phyloP scores from a whole-genome alignment of 2,797 vertebrate species.

The Bufotes viridis region DNA sequence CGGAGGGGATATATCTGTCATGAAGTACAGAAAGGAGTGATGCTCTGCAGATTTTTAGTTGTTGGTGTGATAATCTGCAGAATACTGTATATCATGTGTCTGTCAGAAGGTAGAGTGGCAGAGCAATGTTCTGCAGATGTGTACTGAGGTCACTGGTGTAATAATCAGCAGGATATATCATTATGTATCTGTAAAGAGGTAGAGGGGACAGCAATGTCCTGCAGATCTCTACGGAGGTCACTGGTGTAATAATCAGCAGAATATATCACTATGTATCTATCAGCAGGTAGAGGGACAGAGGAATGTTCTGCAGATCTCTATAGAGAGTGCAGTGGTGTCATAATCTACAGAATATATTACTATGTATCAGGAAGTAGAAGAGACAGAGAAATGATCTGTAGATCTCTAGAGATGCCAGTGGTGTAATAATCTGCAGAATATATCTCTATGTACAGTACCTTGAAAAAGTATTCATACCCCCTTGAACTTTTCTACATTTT shows the following conservation, averaged over 20 bases:
- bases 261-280: no score
- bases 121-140: conserved; percentile 12
- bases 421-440: not conserved
- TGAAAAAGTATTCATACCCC: no score
- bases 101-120: not conserved
- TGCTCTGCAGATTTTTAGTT: not conserved
- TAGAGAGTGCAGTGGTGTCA: not conserved
- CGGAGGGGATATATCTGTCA: not conserved
- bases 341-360: not conserved
- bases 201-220: no score
- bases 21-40: not conserved
- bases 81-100: not conserved
- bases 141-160: not conserved
- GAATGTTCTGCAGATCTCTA: not conserved
- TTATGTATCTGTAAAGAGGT: not conserved
- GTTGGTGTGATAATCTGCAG: not conserved
- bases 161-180: not conserved
- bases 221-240: no score
- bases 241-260: no score
- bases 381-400: not conserved
- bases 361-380: not conserved
- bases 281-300: not conserved
- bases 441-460: no score
- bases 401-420: not conserved
- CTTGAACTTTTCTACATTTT: no score